Evolutionary conservation across 53 echinoderm and acorn worm genomes (phyloP).

Genomic region (Apostichopus leukothele): DNA sequence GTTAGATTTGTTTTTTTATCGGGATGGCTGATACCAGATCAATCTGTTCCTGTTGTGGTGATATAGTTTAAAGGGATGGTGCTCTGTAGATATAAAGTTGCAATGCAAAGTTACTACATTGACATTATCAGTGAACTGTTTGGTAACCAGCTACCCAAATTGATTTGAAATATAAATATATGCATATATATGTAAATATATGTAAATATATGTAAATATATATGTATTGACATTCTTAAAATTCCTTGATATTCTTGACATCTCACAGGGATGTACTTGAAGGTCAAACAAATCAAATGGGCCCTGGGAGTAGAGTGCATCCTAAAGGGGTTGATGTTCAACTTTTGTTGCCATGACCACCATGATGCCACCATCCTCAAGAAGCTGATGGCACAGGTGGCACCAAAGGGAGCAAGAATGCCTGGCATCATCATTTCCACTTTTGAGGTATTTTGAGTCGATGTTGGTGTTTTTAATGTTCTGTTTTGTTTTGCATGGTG

Average conservation of each 20-base stretch:
- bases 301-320: constrained; percentile 78
- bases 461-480: not conserved
- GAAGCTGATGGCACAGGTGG: constrained; percentile 59
- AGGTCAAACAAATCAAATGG: constrained; percentile 72
- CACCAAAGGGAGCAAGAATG: constrained; percentile 45
- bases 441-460: constrained; percentile 68
- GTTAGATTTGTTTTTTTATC: no score
- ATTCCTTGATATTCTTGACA: not conserved
- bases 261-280: constrained; percentile 58
- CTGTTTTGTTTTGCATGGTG: no score
- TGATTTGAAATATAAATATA: no score
- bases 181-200: no score
- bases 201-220: no score
- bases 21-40: no score
- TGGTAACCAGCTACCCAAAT: no score
- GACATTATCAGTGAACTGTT: no score
- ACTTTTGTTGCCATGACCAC: constrained; percentile 88
- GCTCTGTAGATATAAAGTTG: no score
- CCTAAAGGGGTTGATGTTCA: constrained; percentile 64
- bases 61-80: no score
- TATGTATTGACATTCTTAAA: not conserved
- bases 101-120: no score
- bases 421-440: constrained; percentile 75
- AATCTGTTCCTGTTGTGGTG: no score
- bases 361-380: constrained; percentile 76